phyloP scores from a whole-genome alignment of 2,113 vertebrate genomes.

The Melanostigma gelatinosum region DNA sequence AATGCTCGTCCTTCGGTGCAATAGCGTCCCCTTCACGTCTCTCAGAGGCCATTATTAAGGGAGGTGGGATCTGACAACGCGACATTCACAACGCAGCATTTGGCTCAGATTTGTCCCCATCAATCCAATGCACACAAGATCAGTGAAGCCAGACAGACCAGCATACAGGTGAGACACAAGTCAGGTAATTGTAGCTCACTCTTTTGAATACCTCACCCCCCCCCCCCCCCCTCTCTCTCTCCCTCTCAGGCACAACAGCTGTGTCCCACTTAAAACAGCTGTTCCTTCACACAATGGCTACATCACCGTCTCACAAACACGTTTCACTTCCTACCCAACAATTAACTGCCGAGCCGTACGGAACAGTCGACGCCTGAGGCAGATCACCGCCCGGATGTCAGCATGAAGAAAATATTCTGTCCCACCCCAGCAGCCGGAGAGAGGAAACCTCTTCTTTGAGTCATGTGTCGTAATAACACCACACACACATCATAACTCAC shows the following conservation, averaged over 20 bases:
- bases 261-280: constrained; percentile 24
- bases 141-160: not conserved
- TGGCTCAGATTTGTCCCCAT: not conserved
- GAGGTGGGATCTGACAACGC: no score
- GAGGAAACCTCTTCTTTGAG: not conserved
- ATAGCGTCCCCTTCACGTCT: no score
- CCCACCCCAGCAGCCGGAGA: not conserved
- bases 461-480: no score
- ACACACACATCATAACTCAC: no score
- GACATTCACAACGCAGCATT: no score
- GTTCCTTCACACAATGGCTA: constrained; percentile 18
- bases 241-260: not conserved
- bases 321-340: constrained; percentile 21
- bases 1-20: no score
- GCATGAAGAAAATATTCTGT: not conserved
- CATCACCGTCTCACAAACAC: constrained; percentile 18
- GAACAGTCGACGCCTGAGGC: constrained; percentile 44
- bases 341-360: constrained; percentile 9
- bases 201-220: not conserved
- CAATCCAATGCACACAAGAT: not conserved
- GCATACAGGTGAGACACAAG: not conserved
- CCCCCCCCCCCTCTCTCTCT: no score
- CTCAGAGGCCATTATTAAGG: no score
- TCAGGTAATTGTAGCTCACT: not conserved
- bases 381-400: constrained; percentile 22